phyloP scores from a whole-genome alignment of 1,140 invertebrate species.

The Bombus cullumanus region DNA sequence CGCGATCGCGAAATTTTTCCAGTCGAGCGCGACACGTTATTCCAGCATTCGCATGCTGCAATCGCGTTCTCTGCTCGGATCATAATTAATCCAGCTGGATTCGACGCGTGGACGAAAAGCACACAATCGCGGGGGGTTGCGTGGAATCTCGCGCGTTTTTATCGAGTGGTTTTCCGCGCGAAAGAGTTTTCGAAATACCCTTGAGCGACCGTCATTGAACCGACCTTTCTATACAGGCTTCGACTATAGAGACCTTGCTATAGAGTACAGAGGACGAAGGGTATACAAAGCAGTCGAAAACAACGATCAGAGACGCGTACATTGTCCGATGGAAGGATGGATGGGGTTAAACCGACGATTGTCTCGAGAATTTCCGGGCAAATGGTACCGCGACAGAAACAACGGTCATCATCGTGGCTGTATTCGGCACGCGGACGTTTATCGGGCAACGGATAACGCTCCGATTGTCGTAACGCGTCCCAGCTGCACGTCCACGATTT shows the following conservation, averaged over 20 bases:
- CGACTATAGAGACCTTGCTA: too few species aligned
- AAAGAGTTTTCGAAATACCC: neutral
- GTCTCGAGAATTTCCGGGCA: slow-evolving; percentile 44
- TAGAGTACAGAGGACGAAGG: neutral
- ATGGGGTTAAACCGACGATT: slow-evolving; percentile 14
- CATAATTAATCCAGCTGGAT: slow-evolving; percentile 6
- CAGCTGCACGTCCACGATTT: neutral
- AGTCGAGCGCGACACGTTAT: neutral
- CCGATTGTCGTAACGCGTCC: slow-evolving; percentile 5
- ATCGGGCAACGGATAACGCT: slow-evolving; percentile 23
- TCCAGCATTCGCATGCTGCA: too few species aligned
- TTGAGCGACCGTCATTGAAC: neutral
- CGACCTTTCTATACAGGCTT: neutral
- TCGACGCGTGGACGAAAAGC: neutral
- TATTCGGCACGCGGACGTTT: slow-evolving; percentile 2
- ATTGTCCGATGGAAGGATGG: neutral
- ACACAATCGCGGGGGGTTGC: neutral
- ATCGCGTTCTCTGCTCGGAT: neutral
- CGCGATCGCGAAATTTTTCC: slow-evolving; percentile 1
- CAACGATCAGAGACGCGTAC: neutral
- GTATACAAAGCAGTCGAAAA: neutral
- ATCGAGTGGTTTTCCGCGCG: neutral
- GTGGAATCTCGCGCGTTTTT: slow-evolving; percentile 3
- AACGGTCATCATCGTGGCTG: slow-evolving; percentile 1
- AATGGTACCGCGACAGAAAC: slow-evolving; percentile 10